Percentiles rank a stretch among this genome's conserved stretches.
These are phyloP conservation scores for Anoplius nigerrimus DNA, from an alignment of 2,888 invertebrate genomes.

Conservation along the genomic window DNA sequence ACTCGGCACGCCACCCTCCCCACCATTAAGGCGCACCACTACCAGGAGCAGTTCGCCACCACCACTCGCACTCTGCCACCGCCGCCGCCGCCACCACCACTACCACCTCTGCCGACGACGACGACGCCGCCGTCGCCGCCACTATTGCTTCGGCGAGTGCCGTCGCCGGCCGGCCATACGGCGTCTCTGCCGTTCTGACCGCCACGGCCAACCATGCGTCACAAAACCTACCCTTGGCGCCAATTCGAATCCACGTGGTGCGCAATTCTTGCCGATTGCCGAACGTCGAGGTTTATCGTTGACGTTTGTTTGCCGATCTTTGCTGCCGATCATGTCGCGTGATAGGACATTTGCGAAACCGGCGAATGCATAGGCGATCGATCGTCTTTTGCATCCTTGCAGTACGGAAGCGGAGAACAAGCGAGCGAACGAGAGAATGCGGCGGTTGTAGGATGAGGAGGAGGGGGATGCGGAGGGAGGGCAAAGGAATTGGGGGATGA, in stretches of 20 bases:
- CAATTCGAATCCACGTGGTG: constrained; percentile 51
- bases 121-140: too few relatives aligned
- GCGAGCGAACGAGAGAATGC: constrained; percentile 5
- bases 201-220: too few relatives aligned
- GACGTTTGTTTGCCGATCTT: too few relatives aligned
- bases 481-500: neutral
- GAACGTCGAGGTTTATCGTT: too few relatives aligned
- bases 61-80: constrained; percentile 19
- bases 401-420: constrained; percentile 28
- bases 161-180: too few relatives aligned
- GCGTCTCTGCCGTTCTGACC: too few relatives aligned
- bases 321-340: too few relatives aligned
- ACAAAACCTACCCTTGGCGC: neutral
- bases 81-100: neutral
- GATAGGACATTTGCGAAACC: too few relatives aligned
- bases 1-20: constrained; percentile 25
- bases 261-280: constrained; percentile 40
- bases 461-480: constrained; percentile 1
- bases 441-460: neutral
- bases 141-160: neutral
- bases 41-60: constrained; percentile 14
- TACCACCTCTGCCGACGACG: constrained; percentile 23
- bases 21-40: neutral
- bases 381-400: constrained; percentile 4
- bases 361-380: neutral